Conservation (phyloP, 2,113 vertebrate genomes). For the Hydropotes inermis region DNA sequence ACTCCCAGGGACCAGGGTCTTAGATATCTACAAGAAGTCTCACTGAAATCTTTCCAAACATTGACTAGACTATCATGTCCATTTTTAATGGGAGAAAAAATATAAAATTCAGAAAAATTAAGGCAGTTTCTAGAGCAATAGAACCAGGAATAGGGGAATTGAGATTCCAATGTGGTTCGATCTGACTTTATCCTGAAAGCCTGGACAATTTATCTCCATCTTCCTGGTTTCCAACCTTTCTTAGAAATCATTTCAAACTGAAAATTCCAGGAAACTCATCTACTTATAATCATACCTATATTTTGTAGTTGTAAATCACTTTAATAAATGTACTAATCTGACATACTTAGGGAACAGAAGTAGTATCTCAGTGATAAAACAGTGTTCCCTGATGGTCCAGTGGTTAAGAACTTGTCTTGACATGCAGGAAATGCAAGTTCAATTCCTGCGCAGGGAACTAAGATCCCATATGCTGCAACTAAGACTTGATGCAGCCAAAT, state of each 20-base stretch:
- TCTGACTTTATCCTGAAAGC: not conserved
- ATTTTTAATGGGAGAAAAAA: not conserved
- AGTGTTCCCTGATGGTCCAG: not conserved
- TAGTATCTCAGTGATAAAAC: not conserved
- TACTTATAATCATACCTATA: not conserved
- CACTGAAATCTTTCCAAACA: not conserved
- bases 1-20: not conserved
- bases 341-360: not conserved
- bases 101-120: not conserved
- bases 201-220: not conserved
- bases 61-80: not conserved
- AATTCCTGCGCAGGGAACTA: not conserved
- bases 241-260: not conserved
- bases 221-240: not conserved
- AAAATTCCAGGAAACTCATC: not conserved
- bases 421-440: not conserved
- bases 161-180: not conserved
- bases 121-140: not conserved
- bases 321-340: not conserved
- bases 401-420: not conserved
- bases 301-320: not conserved
- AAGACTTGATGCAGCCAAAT: not conserved
- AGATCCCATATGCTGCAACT: not conserved
- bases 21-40: not conserved
- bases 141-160: not conserved